These are phyloP conservation scores for Sminthurinus aureus DNA, from an alignment of 2,888 invertebrate genomes.

Conservation along the genomic window DNA sequence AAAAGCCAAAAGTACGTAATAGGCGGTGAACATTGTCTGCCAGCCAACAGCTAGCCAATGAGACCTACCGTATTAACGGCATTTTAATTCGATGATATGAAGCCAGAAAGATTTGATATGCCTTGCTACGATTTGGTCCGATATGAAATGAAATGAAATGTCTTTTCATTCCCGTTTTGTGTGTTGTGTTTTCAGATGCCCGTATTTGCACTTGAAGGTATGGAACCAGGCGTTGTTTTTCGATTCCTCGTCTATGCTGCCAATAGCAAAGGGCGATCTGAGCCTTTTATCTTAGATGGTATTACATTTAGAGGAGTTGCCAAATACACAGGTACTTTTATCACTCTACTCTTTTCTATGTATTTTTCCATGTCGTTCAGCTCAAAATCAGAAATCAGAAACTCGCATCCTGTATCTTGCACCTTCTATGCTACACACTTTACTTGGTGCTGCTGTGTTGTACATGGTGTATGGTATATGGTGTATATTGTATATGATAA, in stretches of 20 bases:
- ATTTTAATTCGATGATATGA: background rate
- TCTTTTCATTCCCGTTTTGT: too few species aligned
- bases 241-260: constrained; percentile 80
- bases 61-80: background rate
- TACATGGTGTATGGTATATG: too few species aligned
- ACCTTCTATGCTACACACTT: too few species aligned
- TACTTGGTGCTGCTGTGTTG: too few species aligned
- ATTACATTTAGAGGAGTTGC: constrained; percentile 86
- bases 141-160: background rate
- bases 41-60: background rate
- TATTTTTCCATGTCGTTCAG: too few species aligned
- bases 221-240: constrained; percentile 65
- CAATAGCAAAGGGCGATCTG: constrained; percentile 87
- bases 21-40: too few species aligned
- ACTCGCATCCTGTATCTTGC: too few species aligned
- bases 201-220: constrained; percentile 59
- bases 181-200: constrained; percentile 56
- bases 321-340: constrained; percentile 77
- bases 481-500: too few species aligned
- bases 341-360: constrained; percentile 49
- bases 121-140: background rate
- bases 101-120: background rate
- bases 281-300: constrained; percentile 82
- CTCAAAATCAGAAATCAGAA: too few species aligned
- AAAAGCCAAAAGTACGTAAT: too few species aligned